These are phyloP conservation scores for Bettongia penicillata DNA, from an alignment of 2,113 vertebrate genomes.

Conservation along the genomic window DNA sequence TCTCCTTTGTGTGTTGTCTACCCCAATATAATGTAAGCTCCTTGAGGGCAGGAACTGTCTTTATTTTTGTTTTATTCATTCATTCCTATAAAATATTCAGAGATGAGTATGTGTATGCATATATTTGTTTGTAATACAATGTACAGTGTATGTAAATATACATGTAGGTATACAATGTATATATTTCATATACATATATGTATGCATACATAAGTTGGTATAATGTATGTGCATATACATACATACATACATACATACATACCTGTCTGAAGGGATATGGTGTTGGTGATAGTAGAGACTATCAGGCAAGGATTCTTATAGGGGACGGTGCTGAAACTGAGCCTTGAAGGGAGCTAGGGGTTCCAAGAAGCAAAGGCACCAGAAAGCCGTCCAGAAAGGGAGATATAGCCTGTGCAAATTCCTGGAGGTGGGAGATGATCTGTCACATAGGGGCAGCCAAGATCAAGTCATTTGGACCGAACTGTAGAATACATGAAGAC, in stretches of 20 bases:
- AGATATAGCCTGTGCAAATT: neutral
- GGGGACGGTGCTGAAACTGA: neutral
- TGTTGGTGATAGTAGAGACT: neutral
- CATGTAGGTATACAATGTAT: too few relatives aligned
- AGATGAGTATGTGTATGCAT: neutral
- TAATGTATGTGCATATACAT: too few relatives aligned
- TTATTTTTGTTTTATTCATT: neutral
- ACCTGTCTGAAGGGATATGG: neutral
- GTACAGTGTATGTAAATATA: neutral
- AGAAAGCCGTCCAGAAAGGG: neutral
- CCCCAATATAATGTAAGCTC: neutral
- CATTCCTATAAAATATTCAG: neutral
- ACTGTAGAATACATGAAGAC: neutral
- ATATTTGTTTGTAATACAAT: neutral
- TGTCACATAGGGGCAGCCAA: neutral
- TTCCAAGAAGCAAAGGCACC: neutral
- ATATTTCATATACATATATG: too few relatives aligned
- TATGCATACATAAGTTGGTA: too few relatives aligned
- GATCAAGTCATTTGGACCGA: neutral
- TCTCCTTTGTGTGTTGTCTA: neutral
- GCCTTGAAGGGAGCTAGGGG: neutral
- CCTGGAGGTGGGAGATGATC: neutral
- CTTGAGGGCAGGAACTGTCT: neutral
- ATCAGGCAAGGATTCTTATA: neutral
- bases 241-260: neutral